Base-by-base conservation (phyloP, 2,888 invertebrate species). In the Caenorhabditis imperialis region DNA sequence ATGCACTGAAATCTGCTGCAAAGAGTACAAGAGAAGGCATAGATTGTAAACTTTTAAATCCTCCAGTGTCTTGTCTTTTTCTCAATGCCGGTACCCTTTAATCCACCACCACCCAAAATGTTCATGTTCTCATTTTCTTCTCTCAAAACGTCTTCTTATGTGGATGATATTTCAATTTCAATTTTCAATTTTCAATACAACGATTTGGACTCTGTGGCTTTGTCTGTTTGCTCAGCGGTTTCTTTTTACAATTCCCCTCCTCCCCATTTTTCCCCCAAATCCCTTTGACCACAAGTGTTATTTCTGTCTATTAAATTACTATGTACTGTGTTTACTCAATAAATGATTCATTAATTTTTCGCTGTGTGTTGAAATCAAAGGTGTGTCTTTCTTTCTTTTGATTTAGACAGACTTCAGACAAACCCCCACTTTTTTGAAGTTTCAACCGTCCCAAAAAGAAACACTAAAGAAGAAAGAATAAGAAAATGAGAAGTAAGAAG, bases 1-100 rank as follows among this genome's bases (percentile, higher is more conserved):
- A 58, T 86, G 86, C 65, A 86, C 85, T 14, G 83, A 86, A 71
- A 86, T 86, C 51, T 86, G 86, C 70, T 86, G 86, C 71, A 84
- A 85, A 57, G 86, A 86, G 51, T 86, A 84, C 73, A 81, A 81
- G 58, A 72, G 73, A 60, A 81, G 79, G 54, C 75, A 75, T 42
- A 42, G 58, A 50, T 71, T 71, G 75, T 75, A 75, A 65, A 65
- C 42, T 35, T 35, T 14, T 23, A 6, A 18, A n/a, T 14, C 42
- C 33, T 33, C n/a, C 10, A 18, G 10, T 40, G 35, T 23, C 22
- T 35, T 25, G 33, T 25, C 48, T 61, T n/a, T 44, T 33, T 40
- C 38, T 2, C 20, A 27, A 63, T 72, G 58, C 73, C 73, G 73
- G 73, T 73, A 73, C 30, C 25, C 22, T 57, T 53, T 27, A 25